Percentiles rank a stretch among this genome's conserved stretches.
phyloP scores from a whole-genome alignment of 2,888 invertebrate genomes.

The Camponotus fellah region DNA sequence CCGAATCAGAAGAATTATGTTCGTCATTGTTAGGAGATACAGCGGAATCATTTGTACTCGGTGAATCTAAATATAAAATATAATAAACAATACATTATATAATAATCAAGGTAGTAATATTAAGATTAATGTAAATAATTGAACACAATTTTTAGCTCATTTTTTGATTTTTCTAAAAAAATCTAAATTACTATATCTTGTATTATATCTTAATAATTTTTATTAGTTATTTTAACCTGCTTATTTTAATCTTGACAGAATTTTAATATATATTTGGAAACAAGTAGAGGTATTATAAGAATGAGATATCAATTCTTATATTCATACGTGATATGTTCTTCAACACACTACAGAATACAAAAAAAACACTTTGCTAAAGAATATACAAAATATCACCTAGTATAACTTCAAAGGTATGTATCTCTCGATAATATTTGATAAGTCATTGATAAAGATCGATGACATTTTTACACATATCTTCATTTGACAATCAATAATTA shows the following conservation, averaged over 20 bases:
- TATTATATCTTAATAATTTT: not conserved
- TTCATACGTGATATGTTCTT: no score
- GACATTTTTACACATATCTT: not conserved
- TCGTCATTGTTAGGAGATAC: conserved; percentile 80
- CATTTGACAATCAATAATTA: conserved; percentile 6
- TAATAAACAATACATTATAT: not conserved
- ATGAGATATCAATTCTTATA: no score
- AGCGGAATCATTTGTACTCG: conserved; percentile 66
- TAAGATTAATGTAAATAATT: not conserved
- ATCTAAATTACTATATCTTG: not conserved
- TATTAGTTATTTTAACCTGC: no score
- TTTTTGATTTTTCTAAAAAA: not conserved
- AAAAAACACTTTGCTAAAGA: no score
- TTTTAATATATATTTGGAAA: no score
- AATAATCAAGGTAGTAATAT: not conserved
- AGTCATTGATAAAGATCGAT: not conserved
- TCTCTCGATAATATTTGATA: no score
- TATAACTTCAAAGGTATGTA: no score
- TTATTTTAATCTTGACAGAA: no score
- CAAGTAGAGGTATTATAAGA: no score
- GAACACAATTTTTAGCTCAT: not conserved
- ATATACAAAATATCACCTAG: no score
- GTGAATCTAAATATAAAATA: conserved; percentile 62
- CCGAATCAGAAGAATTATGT: conserved; percentile 81
- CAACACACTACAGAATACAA: no score